These are phyloP conservation scores for Busseola fusca DNA, from an alignment of 2,888 invertebrate genomes.

Conservation along the genomic window DNA sequence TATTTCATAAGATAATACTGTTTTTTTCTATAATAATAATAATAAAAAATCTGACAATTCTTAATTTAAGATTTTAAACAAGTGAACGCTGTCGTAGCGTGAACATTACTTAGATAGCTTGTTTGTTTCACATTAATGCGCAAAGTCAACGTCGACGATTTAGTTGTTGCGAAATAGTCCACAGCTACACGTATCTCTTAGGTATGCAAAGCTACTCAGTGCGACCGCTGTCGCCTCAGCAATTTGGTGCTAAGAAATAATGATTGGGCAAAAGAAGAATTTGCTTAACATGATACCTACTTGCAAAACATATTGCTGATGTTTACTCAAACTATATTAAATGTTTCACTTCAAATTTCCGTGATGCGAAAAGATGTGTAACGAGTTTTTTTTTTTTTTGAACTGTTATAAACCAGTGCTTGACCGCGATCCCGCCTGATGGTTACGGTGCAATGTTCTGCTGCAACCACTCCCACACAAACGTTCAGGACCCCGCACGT, in stretches of 20 bases:
- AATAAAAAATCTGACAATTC: background rate
- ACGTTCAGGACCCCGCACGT: background rate
- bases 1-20: too few species aligned
- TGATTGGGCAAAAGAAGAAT: conserved; percentile 22
- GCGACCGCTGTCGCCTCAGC: conserved; percentile 7
- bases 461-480: too few species aligned
- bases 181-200: background rate
- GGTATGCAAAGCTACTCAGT: conserved; percentile 3
- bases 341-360: background rate
- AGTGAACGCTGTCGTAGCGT: background rate
- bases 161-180: conserved; percentile 25
- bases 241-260: conserved; percentile 1
- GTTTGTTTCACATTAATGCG: conserved; percentile 23
- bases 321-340: conserved; percentile 2
- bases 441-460: too few species aligned
- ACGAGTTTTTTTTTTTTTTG: too few species aligned
- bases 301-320: conserved; percentile 1
- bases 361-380: background rate
- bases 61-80: background rate
- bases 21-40: too few species aligned
- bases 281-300: background rate
- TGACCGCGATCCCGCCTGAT: too few species aligned
- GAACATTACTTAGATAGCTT: background rate
- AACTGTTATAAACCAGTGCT: too few species aligned
- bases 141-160: background rate